These are phyloP conservation scores for Oreocharis arfaki DNA, from an alignment of 2,113 vertebrate species.

Conservation along the genomic window DNA sequence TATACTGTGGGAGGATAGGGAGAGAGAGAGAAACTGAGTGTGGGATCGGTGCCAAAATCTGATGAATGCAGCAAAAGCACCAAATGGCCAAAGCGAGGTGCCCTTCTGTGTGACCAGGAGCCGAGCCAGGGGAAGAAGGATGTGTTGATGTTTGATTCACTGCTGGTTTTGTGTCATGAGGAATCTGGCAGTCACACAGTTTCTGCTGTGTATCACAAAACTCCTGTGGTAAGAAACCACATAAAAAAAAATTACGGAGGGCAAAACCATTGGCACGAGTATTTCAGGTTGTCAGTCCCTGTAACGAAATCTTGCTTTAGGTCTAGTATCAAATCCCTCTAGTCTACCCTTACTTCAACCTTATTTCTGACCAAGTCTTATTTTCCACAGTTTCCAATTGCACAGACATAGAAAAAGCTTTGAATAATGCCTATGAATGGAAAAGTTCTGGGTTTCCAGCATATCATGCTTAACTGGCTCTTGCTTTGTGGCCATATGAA, in stretches of 20 bases:
- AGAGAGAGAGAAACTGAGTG: background rate
- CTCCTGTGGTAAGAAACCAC: background rate
- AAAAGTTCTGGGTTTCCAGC: background rate
- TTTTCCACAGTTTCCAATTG: background rate
- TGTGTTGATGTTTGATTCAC: background rate
- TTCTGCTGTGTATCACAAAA: background rate
- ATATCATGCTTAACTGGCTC: background rate
- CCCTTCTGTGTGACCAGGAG: background rate
- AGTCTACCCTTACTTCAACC: background rate
- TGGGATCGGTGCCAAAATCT: background rate
- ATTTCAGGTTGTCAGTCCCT: background rate
- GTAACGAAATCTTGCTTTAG: background rate
- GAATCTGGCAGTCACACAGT: background rate
- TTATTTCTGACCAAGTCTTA: background rate
- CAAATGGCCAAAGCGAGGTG: background rate
- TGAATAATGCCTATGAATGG: background rate
- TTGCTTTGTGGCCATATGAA: background rate
- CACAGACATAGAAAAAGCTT: background rate
- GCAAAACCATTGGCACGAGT: background rate
- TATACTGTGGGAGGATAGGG: background rate
- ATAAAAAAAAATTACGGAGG: background rate
- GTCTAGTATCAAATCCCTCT: background rate
- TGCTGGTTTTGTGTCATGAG: background rate
- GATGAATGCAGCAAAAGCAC: background rate
- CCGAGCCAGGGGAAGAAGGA: background rate